Evolutionary conservation across 1,140 invertebrate species (phyloP), one percentile per base, ranked within the genome.

Genomic region (Procambarus clarkii): DNA sequence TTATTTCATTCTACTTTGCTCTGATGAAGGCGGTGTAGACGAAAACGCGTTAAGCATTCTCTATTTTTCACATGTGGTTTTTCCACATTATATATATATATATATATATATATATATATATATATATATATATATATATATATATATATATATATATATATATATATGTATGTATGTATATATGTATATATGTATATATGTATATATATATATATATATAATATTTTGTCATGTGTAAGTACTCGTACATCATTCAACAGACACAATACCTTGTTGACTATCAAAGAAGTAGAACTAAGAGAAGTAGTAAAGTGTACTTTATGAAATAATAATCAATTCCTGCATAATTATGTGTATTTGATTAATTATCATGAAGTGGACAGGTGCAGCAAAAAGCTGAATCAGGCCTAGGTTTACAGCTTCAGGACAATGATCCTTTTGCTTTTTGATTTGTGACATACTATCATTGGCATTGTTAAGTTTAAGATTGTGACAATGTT

Each of bases 391-490:
- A 81, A 50, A 34, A 44, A 86, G 46, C 77, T 44, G 9, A 80
- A 48, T 71, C 54, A 34, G 82, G 54, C 54, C 85, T 44, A 44
- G 85, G 69, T 11, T 24, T 48, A 50, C 24, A 79, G 44, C 60
- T 60, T 60, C 77, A 64, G 77, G 48, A 85, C 44, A 60, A n/a
- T 64, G 60, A 45, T 85, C 46, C 82, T 78, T 18, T 54, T 91
- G 69, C 84, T n/a, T 91, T 91, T 91, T 91, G 89, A 91, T 91
- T 91, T 86, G 89, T 86, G 82, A 91, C 82, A 84, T 48, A 64
- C 24, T 89, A 45, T 69, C 77, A 45, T 81, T 81, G 74, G 60
- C 48, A 54, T 78, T 71, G 69, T 69, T 89, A 45, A 69, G 44
- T 46, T 34, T 54, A 71, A 69, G 48, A 34, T 76, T 82, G 80